Percentiles rank a stretch among this genome's conserved stretches.
These are phyloP conservation scores for Meleagris gallopavo DNA, from an alignment of 2,113 vertebrate species.

Conservation along the genomic window DNA sequence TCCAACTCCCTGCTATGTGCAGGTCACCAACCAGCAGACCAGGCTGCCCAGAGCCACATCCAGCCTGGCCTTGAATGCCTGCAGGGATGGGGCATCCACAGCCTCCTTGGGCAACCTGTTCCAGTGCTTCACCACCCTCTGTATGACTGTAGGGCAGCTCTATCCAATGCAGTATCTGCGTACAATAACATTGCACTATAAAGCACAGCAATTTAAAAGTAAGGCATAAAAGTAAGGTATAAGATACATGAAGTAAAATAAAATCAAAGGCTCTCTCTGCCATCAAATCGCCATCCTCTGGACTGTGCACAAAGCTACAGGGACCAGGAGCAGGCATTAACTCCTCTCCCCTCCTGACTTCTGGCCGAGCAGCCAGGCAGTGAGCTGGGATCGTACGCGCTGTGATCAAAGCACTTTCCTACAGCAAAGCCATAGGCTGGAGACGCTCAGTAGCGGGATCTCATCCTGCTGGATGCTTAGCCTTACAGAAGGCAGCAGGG, in stretches of 20 bases:
- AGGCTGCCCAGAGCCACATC: no score
- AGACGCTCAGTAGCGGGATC: neutral
- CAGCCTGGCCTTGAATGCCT: no score
- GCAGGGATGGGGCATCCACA: no score
- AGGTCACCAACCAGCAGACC: no score
- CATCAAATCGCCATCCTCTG: neutral
- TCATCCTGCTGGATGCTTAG: neutral
- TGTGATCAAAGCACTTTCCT: neutral
- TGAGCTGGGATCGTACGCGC: accelerated
- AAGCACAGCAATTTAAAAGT: neutral
- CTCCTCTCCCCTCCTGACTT: no score
- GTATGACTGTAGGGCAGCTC: neutral
- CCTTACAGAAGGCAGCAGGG: accelerated
- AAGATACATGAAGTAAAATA: neutral
- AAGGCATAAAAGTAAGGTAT: neutral
- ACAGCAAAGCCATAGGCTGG: accelerated
- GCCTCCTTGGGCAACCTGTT: no score
- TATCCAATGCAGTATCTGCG: neutral
- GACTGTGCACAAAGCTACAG: neutral
- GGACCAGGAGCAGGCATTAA: neutral
- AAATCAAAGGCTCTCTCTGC: neutral
- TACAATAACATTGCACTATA: no score
- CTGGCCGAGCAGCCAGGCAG: neutral
- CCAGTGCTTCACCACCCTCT: no score
- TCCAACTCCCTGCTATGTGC: no score